A percentile compares a stretch with the other conserved stretches of the same genome.
Conservation (phyloP, 2,113 vertebrate species). For the Steatornis caripensis region DNA sequence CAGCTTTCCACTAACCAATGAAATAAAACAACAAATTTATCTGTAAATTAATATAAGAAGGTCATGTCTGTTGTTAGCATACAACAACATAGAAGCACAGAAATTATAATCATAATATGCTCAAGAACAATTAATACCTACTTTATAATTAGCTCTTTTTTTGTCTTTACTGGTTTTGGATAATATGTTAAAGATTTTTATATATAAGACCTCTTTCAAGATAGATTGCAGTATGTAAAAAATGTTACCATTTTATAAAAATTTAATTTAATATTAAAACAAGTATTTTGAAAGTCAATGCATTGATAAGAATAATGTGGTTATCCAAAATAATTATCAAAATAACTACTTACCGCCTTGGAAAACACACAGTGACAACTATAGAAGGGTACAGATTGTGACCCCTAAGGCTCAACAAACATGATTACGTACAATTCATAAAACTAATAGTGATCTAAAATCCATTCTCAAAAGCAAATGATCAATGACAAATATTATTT, state of each 20-base stretch:
- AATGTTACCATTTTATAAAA: background rate
- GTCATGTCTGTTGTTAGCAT: background rate
- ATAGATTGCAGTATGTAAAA: background rate
- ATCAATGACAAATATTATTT: background rate
- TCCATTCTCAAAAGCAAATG: background rate
- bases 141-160: background rate
- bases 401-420: background rate
- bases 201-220: background rate
- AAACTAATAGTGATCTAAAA: background rate
- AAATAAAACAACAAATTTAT: background rate
- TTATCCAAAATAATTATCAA: background rate
- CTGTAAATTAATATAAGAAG: background rate
- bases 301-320: background rate
- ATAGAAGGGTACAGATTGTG: background rate
- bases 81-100: background rate
- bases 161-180: background rate
- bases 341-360: background rate
- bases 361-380: background rate
- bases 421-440: background rate
- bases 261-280: background rate
- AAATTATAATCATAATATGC: background rate
- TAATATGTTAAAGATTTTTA: background rate
- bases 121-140: background rate
- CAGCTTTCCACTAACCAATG: background rate
- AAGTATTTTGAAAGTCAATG: background rate